Evolutionary conservation across 2,888 invertebrate species (phyloP).

Genomic region (Onthophagus sagittarius): DNA sequence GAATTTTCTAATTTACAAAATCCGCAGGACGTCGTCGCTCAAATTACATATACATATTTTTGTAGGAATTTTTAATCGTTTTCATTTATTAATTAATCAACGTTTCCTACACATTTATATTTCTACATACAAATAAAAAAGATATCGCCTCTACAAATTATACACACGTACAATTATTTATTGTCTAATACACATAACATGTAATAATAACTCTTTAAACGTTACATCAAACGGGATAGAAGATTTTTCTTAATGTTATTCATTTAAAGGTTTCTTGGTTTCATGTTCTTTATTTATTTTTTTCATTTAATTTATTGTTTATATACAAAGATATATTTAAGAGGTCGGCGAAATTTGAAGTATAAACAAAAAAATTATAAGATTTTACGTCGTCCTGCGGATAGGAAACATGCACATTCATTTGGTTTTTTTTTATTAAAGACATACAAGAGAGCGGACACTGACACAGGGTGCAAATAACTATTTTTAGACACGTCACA

Average conservation of each 20-base stretch:
- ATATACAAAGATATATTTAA: constrained; percentile 37
- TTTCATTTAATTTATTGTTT: constrained; percentile 36
- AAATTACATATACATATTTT: not conserved
- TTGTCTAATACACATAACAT: constrained; percentile 36
- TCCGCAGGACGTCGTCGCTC: constrained; percentile 35
- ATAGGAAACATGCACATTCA: constrained; percentile 41
- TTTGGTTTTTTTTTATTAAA: constrained; percentile 29
- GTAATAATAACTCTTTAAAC: constrained; percentile 28
- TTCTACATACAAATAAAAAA: constrained; percentile 13
- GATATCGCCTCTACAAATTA: constrained; percentile 32
- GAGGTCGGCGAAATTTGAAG: constrained; percentile 7
- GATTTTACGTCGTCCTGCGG: constrained; percentile 35
- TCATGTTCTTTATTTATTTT: constrained; percentile 13
- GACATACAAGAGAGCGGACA: constrained; percentile 41
- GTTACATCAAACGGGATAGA: constrained; percentile 14
- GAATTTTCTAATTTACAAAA: constrained; percentile 42
- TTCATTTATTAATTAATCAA: constrained; percentile 6
- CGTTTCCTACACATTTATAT: constrained; percentile 11
- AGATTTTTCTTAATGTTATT: not conserved
- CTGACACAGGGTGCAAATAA: constrained; percentile 41
- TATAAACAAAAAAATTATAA: constrained; percentile 3
- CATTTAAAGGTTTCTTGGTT: not conserved
- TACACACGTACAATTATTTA: constrained; percentile 34
- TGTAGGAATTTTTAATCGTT: not conserved
- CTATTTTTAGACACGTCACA: constrained; percentile 35